Conservation (phyloP, 2,113 vertebrate genomes). For the Sinosuthora webbiana region DNA sequence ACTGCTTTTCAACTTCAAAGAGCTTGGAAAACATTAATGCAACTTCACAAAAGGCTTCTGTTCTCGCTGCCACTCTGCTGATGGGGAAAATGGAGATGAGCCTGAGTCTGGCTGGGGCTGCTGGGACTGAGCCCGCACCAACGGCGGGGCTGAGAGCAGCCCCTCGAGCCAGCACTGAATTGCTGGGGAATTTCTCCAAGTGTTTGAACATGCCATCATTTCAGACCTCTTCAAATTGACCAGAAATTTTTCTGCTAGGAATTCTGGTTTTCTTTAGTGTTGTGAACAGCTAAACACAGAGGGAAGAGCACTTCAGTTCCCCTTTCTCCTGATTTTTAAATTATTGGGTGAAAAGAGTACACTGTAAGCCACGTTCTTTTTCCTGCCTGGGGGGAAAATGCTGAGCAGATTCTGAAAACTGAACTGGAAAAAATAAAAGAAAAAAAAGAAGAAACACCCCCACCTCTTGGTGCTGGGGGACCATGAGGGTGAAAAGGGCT, state of each 20-base stretch:
- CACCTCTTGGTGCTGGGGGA: not conserved
- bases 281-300: accelerated
- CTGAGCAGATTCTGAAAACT: not conserved
- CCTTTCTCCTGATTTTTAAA: not conserved
- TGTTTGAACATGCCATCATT: not conserved
- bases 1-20: constrained; percentile 49
- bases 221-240: not conserved
- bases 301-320: not conserved
- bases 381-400: not conserved
- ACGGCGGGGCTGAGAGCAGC: accelerated
- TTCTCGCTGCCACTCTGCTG: not conserved
- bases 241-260: not conserved
- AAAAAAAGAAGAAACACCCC: too few species aligned
- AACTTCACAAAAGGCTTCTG: constrained; percentile 17
- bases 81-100: not conserved
- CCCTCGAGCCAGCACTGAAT: not conserved
- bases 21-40: not conserved
- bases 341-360: accelerated
- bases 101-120: not conserved
- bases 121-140: not conserved
- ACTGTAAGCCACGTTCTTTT: accelerated
- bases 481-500: accelerated
- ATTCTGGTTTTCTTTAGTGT: not conserved
- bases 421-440: not conserved
- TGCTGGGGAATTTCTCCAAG: not conserved